A percentile compares a stretch with the other conserved stretches of the same genome.
Evolutionary conservation across 2,888 invertebrate genomes (phyloP).

Genomic region (Ochlodes sylvanus): DNA sequence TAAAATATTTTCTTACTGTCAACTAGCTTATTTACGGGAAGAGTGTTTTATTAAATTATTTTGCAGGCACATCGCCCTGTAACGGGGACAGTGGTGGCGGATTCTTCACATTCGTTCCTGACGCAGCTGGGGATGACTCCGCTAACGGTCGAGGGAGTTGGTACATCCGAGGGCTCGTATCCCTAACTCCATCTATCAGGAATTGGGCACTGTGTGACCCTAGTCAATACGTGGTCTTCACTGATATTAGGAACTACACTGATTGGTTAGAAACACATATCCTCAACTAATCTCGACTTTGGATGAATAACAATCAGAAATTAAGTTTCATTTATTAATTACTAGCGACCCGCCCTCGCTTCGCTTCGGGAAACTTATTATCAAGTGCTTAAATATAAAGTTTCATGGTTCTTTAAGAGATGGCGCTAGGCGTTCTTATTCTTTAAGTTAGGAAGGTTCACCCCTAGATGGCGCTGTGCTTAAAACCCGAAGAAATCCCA

Average conservation of each 20-base stretch:
- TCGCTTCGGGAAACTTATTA: no score
- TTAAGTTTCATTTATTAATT: no score
- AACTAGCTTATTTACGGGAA: neutral
- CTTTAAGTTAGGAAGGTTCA: no score
- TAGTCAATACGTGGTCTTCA: constrained; percentile 69
- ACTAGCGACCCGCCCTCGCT: no score
- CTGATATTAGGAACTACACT: constrained; percentile 61
- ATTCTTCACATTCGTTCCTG: constrained; percentile 62
- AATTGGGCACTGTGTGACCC: constrained; percentile 67
- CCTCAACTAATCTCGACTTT: neutral
- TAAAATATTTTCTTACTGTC: neutral
- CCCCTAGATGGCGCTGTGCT: no score
- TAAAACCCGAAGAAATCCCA: no score
- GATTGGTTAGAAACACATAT: constrained; percentile 51
- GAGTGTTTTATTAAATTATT: no score
- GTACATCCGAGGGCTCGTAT: constrained; percentile 59
- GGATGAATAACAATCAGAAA: no score
- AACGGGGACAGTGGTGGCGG: constrained; percentile 82
- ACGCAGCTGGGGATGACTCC: constrained; percentile 42
- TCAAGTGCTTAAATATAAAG: no score
- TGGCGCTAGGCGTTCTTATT: no score
- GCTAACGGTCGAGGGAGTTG: constrained; percentile 51
- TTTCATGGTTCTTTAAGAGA: no score
- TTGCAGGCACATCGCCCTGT: constrained; percentile 72
- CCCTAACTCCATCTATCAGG: constrained; percentile 49